Evolutionary conservation across 2,888 invertebrate species (phyloP), one percentile per base, ranked within the genome.

Genomic region (Microplitis deprimator): DNA sequence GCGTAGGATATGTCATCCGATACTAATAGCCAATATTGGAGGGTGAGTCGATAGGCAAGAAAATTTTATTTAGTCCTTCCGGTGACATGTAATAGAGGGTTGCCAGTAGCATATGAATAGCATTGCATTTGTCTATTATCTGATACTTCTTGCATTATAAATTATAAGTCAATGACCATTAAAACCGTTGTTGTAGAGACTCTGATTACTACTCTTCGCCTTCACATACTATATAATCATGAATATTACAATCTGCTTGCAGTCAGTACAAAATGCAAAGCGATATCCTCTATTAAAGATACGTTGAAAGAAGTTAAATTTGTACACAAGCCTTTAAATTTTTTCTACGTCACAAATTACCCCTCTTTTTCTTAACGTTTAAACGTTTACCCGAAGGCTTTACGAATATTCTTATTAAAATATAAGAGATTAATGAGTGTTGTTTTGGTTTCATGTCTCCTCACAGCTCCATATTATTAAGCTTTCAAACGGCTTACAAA

Each of bases 401-500:
- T 3, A 29, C 29, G 29, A 29, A 29, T 29, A 29, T 29, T 4
- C 29, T 29, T 29, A 29, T 29, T 29, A 29, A 29, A 29, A 29
- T 29, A 80, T 80, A 80, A 78, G 77, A 74, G 81, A 82, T 82
- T 82, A 79, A 82, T 78, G 82, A 81, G 79, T 79, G 76, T 77
- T 77, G 81, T 76, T 74, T 72, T 71, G 72, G 75, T 72, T 78
- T 73, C 75, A 78, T 72, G 67, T 73, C 68, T 73, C 72, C 71
- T 60, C 69, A 77, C 73, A 60, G 60, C 39, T 17, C 70, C n/a
- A 61, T 59, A 20, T 69, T 41, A 29, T 29, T 50, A 69, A 16
- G 20, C 20, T 50, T 50, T 59, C 4, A 29, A 6, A 6, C 68
- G 20, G 41, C 40, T 17, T 38, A 69, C 20, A 40, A 39, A 69